Base-by-base conservation (phyloP, 2,113 vertebrate species). In the Sylvietta virens region DNA sequence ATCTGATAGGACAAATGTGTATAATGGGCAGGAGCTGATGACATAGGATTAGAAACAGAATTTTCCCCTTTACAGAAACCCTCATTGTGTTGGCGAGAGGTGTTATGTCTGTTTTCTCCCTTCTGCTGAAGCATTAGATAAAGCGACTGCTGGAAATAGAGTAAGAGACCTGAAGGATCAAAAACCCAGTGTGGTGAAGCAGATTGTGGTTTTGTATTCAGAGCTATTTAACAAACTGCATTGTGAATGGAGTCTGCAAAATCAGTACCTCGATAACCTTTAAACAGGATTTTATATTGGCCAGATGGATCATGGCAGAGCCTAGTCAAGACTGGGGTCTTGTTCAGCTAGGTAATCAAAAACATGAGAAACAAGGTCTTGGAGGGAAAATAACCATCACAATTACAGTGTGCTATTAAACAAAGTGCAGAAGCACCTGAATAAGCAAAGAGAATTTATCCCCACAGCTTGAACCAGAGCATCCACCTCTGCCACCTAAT, bases 171-270 rank as follows among this genome's bases (percentile, higher is more conserved):
- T 90, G 85, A 93, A 97, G 53, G 81, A 94, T 28, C 70, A 79
- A 74, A 86, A 92, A 53, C 14, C 6, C 72, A 95, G 7, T 84
- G 72, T 90, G 88, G 50, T 67, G 37, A 31, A 95, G 70, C 73
- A 96, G 86, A 92, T 87, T 95, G 81, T 89, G 73, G 4, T 81
- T 97, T 79, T 86, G 33, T 65, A 62, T 85, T 89, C 37, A 45
- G 56, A 81, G 65, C 39, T 87, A 76, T 92, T 92, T 92, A 90
- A 82, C 73, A 96, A 94, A 65, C 11, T 7, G 48, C 50, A 57
- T 1, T 94, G 69, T 87, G 84, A 85, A 85, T 57, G 5, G 1
- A 85, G 87, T 47, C 54, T 87, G 74, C 24, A 95, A 91, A 95
- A 92, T 82, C 53, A 84, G 57, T 77, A 92, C 45, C 70, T 82